phyloP scores from a whole-genome alignment of 1,140 invertebrate species.

The Euborellia annulipes region DNA sequence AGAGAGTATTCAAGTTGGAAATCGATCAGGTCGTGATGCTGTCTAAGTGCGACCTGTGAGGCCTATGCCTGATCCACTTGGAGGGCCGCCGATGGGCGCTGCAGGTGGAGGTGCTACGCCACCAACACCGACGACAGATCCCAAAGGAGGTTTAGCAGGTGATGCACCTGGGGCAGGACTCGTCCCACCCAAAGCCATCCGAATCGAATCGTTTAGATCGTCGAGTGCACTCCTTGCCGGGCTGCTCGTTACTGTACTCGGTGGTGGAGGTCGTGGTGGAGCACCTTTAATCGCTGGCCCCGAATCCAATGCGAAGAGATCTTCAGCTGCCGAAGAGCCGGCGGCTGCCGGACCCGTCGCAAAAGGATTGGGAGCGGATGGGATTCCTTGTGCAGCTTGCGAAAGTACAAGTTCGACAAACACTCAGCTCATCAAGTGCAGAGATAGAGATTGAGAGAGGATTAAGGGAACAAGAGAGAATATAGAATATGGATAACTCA shows the following conservation, averaged over 20 bases:
- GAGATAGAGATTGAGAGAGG: no score
- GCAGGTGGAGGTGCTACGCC: neutral
- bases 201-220: slow-evolving; percentile 51
- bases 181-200: slow-evolving; percentile 44
- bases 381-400: slow-evolving; percentile 5
- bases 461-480: no score
- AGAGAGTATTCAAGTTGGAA: neutral
- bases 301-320: no score
- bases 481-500: no score
- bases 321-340: no score
- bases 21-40: no score
- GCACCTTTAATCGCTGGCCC: slow-evolving; percentile 18
- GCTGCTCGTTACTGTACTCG: neutral
- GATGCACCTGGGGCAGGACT: slow-evolving; percentile 21
- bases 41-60: neutral
- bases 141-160: no score
- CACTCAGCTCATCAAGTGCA: no score
- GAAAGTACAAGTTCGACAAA: neutral
- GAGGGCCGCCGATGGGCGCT: slow-evolving; percentile 5
- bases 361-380: slow-evolving; percentile 20
- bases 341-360: neutral
- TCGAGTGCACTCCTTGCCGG: slow-evolving; percentile 44
- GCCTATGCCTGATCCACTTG: slow-evolving; percentile 13
- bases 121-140: neutral
- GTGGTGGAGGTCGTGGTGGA: slow-evolving; percentile 18